phyloP scores from a whole-genome alignment of 2,113 vertebrate genomes.

The Boulengeromyrus knoepffleri region DNA sequence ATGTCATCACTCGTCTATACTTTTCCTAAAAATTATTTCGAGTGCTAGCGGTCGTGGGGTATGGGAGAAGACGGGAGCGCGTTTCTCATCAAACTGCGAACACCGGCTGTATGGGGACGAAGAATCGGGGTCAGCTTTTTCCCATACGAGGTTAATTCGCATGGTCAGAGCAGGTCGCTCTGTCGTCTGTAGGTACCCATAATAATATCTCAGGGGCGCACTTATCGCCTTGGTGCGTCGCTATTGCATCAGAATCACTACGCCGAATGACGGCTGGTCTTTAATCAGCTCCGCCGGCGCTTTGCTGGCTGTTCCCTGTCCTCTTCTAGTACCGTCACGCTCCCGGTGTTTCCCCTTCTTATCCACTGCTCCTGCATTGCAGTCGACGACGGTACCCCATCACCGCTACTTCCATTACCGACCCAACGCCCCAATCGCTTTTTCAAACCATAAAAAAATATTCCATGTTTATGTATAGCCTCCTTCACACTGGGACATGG shows the following conservation, averaged over 20 bases:
- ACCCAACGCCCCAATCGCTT: neutral
- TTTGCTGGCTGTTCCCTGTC: neutral
- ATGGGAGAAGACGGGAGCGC: neutral
- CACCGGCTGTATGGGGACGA: neutral
- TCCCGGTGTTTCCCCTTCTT: neutral
- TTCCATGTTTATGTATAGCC: neutral
- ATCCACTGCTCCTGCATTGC: neutral
- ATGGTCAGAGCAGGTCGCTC: neutral
- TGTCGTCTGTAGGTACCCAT: neutral
- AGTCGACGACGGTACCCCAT: neutral
- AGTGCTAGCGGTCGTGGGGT: neutral
- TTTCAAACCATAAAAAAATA: neutral
- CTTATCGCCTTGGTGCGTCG: neutral
- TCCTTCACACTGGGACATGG: neutral
- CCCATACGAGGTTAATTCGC: neutral
- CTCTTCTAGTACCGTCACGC: neutral
- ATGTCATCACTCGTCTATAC: neutral
- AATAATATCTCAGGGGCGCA: neutral
- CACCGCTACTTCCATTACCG: neutral
- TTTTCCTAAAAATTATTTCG: neutral
- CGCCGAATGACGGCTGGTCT: neutral
- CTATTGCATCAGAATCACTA: neutral
- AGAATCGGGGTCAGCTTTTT: neutral
- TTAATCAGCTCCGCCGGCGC: neutral
- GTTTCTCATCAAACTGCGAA: neutral